Conservation (phyloP, 2,113 vertebrate species). For the Oriolus oriolus region DNA sequence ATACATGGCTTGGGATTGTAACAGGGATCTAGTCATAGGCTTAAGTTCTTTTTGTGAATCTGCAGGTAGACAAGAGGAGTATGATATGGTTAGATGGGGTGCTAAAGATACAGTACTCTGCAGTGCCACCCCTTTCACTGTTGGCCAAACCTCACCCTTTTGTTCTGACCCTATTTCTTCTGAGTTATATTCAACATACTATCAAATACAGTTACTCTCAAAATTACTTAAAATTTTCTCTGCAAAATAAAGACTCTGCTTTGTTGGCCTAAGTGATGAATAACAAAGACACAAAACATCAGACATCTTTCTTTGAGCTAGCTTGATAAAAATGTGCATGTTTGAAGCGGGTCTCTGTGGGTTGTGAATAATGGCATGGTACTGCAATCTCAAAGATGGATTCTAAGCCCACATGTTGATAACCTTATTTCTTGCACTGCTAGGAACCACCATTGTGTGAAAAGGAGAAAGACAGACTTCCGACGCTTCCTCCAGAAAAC, state of each 20-base stretch:
- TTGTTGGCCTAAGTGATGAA: neutral
- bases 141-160: neutral
- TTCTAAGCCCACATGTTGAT: neutral
- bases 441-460: conserved; percentile 57
- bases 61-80: neutral
- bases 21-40: neutral
- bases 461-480: conserved; percentile 31
- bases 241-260: neutral
- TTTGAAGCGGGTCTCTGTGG: neutral
- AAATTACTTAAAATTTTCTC: neutral
- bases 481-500: neutral
- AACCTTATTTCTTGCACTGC: neutral
- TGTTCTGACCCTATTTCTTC: neutral
- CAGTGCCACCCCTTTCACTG: neutral
- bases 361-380: neutral
- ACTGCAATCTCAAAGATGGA: neutral
- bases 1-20: neutral
- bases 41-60: neutral
- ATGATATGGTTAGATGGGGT: neutral
- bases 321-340: neutral
- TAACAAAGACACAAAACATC: neutral
- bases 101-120: neutral
- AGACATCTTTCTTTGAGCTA: neutral
- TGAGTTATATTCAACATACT: neutral
- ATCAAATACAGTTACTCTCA: neutral